These are phyloP conservation scores for Crotalus viridis DNA, from an alignment of 2,113 vertebrate genomes.

Conservation along the genomic window DNA sequence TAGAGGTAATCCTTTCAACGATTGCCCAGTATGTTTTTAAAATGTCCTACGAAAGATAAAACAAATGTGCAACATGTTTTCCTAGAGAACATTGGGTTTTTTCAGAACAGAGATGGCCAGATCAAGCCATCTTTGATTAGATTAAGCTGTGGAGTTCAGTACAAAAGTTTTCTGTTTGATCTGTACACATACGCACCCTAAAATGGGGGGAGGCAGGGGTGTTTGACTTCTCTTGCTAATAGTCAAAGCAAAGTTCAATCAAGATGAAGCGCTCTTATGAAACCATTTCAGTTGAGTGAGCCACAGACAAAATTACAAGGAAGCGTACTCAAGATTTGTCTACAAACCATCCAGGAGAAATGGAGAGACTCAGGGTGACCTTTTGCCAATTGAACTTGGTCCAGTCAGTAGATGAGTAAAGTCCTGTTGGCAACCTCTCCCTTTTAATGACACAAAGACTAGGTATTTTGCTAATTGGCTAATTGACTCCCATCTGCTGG, in stretches of 20 bases:
- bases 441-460: neutral
- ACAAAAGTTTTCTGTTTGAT: neutral
- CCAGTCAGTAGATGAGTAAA: neutral
- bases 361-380: constrained; percentile 9
- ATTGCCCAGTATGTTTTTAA: neutral
- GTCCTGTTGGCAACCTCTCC: neutral
- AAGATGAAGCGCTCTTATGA: constrained; percentile 45
- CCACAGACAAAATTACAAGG: neutral
- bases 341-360: constrained; percentile 7
- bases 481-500: constrained; percentile 51
- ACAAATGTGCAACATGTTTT: neutral
- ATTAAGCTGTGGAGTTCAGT: neutral
- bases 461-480: constrained; percentile 3
- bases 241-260: constrained; percentile 33
- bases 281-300: constrained; percentile 38
- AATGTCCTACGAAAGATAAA: neutral
- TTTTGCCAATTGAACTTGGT: constrained; percentile 12
- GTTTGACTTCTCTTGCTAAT: constrained; percentile 8
- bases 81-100: neutral
- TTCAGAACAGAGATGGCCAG: neutral
- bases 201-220: neutral
- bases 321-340: neutral
- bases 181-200: neutral
- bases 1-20: neutral
- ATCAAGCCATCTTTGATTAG: neutral